Conservation (phyloP, 1,140 invertebrate species). For the Formica exsecta region DNA sequence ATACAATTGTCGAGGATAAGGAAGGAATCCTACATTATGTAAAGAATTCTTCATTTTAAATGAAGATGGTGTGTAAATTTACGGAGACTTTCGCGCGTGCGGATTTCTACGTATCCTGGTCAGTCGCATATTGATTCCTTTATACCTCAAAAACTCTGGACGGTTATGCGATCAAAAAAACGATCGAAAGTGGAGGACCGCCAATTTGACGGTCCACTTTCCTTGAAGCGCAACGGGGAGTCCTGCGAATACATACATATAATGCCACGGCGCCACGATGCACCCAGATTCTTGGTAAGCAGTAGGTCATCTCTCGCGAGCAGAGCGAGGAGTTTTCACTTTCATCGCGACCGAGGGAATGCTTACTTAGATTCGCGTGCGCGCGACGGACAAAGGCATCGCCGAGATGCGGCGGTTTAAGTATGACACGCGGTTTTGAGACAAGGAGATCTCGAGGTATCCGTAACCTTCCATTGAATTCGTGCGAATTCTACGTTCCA, state of each 20-base stretch:
- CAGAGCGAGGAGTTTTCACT: slow-evolving; percentile 84
- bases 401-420: slow-evolving; percentile 54
- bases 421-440: slow-evolving; percentile 77
- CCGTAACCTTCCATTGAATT: slow-evolving; percentile 82
- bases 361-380: slow-evolving; percentile 67
- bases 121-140: too few relatives aligned
- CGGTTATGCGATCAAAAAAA: too few relatives aligned
- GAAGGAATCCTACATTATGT: background rate
- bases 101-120: background rate
- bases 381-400: slow-evolving; percentile 70
- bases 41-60: background rate
- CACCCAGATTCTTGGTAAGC: slow-evolving; percentile 85
- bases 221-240: background rate
- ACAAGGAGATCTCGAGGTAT: slow-evolving; percentile 75
- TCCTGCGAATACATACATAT: slow-evolving; percentile 10
- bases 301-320: slow-evolving; percentile 84
- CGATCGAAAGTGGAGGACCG: background rate
- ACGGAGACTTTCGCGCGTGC: background rate
- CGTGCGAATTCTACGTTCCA: slow-evolving; percentile 80
- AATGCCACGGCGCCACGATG: slow-evolving; percentile 67
- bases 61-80: background rate
- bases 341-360: slow-evolving; percentile 83
- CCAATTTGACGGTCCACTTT: slow-evolving; percentile 13
- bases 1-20: background rate
- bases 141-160: too few relatives aligned